Evolutionary conservation across 92 coral and sea anemone species (phyloP).

Genomic region (Zoanthus sansibaricus): DNA sequence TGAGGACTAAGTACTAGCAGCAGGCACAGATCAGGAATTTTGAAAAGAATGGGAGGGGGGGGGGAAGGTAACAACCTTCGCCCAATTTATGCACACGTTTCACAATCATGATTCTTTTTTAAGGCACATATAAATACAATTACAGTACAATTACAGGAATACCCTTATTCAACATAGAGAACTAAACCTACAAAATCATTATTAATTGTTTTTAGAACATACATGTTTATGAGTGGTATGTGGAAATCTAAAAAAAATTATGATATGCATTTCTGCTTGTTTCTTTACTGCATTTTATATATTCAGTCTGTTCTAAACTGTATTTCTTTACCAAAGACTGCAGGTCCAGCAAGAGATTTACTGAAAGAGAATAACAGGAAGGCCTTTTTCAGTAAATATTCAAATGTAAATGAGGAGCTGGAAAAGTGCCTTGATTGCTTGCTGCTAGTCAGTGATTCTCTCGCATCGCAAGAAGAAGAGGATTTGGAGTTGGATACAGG

Average conservation of each 20-base stretch:
- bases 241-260: neutral
- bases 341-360: constrained; percentile 76
- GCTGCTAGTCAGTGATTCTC: constrained; percentile 81
- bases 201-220: neutral
- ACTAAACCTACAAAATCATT: neutral
- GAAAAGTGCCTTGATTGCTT: constrained; percentile 95
- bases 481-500: constrained; percentile 44
- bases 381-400: constrained; percentile 89
- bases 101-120: too few relatives aligned
- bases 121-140: too few relatives aligned
- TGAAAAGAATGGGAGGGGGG: too few relatives aligned
- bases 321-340: constrained; percentile 59
- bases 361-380: constrained; percentile 79
- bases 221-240: neutral
- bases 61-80: too few relatives aligned
- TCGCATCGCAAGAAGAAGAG: constrained; percentile 77
- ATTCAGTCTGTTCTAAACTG: neutral
- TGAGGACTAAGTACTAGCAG: too few relatives aligned
- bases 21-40: too few relatives aligned
- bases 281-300: neutral
- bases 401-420: constrained; percentile 90
- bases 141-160: too few relatives aligned
- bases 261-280: neutral
- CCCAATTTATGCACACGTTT: too few relatives aligned
- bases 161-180: neutral